Percentiles rank a stretch among this genome's conserved stretches.
phyloP scores from a whole-genome alignment of 2,888 invertebrate species.

The Metallyticus violacea region DNA sequence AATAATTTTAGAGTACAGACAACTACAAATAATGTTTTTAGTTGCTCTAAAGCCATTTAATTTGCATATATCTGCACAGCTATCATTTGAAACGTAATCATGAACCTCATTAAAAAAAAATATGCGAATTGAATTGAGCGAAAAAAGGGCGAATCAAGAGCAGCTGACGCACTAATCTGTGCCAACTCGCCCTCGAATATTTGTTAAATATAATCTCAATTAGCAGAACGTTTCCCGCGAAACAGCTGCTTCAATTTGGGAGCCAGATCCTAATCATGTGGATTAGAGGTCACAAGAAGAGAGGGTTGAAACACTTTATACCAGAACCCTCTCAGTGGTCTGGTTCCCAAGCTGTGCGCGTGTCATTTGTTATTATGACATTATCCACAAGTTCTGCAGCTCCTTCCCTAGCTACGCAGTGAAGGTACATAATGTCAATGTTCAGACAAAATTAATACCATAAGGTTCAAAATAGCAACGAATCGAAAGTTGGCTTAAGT shows the following conservation, averaged over 20 bases:
- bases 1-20: too few species aligned
- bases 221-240: neutral
- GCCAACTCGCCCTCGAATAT: neutral
- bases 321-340: neutral
- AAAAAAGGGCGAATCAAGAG: neutral
- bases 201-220: neutral
- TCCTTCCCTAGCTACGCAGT: neutral
- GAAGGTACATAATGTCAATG: neutral
- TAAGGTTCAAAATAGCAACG: too few species aligned
- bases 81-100: neutral
- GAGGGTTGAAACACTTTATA: neutral
- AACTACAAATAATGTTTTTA: neutral
- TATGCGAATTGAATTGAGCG: neutral
- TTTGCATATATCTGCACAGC: neutral
- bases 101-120: neutral
- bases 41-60: neutral
- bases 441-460: neutral
- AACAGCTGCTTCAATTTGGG: neutral
- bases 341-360: neutral
- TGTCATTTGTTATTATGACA: neutral
- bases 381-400: neutral
- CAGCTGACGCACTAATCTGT: neutral
- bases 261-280: neutral
- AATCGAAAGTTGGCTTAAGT: too few species aligned
- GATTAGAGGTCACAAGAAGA: neutral